These are phyloP conservation scores for Octodon degus DNA, from an alignment of 2,113 vertebrate genomes.

Conservation along the genomic window DNA sequence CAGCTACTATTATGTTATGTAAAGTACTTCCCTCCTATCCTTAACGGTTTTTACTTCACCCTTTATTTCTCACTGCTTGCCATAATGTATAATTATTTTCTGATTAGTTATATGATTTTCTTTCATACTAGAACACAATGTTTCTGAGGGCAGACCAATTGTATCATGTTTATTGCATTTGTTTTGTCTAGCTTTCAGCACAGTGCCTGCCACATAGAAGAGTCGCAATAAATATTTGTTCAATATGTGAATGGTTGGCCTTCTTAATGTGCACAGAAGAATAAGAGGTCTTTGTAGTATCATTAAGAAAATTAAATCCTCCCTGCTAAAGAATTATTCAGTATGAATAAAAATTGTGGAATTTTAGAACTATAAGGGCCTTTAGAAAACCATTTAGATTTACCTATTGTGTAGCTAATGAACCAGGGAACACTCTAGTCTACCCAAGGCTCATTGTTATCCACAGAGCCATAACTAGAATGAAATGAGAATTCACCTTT, in stretches of 20 bases:
- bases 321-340: constrained; percentile 27
- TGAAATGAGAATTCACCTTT: neutral
- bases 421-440: neutral
- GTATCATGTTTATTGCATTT: neutral
- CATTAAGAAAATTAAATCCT: constrained; percentile 22
- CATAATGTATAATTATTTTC: neutral
- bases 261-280: constrained; percentile 29
- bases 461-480: neutral
- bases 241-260: neutral
- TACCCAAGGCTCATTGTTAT: neutral
- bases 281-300: neutral
- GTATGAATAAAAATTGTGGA: neutral
- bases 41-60: neutral
- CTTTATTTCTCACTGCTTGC: neutral
- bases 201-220: neutral
- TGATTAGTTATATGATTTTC: neutral
- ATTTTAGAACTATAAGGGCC: neutral
- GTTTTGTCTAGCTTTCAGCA: neutral
- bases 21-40: neutral
- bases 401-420: neutral
- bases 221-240: neutral
- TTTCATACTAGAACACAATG: neutral
- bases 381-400: constrained; percentile 30
- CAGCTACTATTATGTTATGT: neutral
- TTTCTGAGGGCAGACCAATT: neutral